A percentile compares a stretch with the other conserved stretches of the same genome.
Conservation (phyloP, 92 coral and sea anemone genomes). For the Zoanthus sociatus region DNA sequence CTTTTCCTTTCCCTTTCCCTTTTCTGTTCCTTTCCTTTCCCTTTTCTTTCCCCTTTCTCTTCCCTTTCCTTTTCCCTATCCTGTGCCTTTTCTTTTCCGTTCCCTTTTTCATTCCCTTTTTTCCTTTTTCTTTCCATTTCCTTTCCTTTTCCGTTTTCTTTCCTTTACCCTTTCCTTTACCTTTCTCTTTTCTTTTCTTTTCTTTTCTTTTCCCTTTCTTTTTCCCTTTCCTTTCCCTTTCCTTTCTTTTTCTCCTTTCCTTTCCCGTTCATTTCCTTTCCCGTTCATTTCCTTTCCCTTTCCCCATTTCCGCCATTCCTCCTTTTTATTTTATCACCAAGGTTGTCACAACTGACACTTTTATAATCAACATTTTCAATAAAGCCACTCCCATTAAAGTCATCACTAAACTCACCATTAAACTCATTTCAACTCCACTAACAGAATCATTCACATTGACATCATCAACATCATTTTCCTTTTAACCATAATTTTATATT, state of each 20-base stretch:
- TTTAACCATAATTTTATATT: not conserved
- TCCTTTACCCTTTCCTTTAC: not conserved
- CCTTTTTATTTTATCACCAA: not conserved
- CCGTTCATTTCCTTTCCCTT: not conserved
- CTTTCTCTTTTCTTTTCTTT: not conserved
- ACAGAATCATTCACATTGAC: not conserved
- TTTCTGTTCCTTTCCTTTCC: too few relatives aligned
- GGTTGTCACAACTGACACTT: too few relatives aligned
- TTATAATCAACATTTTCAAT: too few relatives aligned
- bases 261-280: not conserved
- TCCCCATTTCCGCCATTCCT: not conserved
- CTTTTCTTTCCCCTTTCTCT: too few relatives aligned
- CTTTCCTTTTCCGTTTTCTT: too few relatives aligned
- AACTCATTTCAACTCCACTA: not conserved
- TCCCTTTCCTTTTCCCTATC: too few relatives aligned
- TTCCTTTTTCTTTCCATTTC: too few relatives aligned
- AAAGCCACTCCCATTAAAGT: not conserved
- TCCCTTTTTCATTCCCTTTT: too few relatives aligned
- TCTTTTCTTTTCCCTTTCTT: not conserved
- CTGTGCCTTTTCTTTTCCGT: too few relatives aligned
- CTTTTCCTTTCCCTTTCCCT: too few relatives aligned
- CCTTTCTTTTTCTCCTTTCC: too few relatives aligned
- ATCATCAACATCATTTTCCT: not conserved
- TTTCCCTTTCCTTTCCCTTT: too few relatives aligned
- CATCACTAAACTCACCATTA: not conserved